A percentile compares a stretch with the other conserved stretches of the same genome.
Evolutionary conservation across 1,140 invertebrate genomes (phyloP).

Genomic region (Pentalonia nigronervosa): DNA sequence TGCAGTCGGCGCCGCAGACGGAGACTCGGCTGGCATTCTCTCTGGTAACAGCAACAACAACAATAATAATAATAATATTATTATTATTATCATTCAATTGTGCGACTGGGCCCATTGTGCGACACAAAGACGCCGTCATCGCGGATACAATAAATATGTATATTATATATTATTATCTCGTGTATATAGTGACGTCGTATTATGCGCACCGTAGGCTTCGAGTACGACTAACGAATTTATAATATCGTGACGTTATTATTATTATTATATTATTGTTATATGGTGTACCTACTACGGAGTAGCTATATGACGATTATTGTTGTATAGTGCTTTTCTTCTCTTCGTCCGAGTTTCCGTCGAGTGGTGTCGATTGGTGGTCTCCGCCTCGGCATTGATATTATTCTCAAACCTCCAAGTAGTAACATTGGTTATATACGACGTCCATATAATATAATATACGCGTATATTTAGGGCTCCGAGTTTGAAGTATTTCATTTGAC

Average conservation of each 20-base stretch:
- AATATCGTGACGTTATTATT: background rate
- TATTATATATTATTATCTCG: background rate
- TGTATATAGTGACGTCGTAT: background rate
- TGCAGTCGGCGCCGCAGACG: background rate
- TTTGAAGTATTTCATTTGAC: no score
- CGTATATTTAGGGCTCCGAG: no score
- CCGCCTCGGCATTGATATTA: background rate
- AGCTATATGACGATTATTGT: background rate
- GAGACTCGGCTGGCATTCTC: background rate
- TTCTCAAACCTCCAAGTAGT: background rate
- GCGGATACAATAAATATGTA: background rate
- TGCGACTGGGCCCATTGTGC: background rate
- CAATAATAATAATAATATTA: background rate
- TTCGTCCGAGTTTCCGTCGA: background rate
- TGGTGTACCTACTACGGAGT: no score
- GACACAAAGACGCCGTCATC: background rate
- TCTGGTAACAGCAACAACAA: background rate
- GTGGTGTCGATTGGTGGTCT: background rate
- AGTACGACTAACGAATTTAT: background rate
- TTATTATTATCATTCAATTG: slow-evolving; percentile 9
- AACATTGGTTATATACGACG: background rate
- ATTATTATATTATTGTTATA: background rate
- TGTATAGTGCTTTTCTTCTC: background rate
- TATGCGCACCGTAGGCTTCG: background rate
- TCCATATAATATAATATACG: background rate